phyloP scores from a whole-genome alignment of 2,797 vertebrate species.

The Halcyon chelicuti region DNA sequence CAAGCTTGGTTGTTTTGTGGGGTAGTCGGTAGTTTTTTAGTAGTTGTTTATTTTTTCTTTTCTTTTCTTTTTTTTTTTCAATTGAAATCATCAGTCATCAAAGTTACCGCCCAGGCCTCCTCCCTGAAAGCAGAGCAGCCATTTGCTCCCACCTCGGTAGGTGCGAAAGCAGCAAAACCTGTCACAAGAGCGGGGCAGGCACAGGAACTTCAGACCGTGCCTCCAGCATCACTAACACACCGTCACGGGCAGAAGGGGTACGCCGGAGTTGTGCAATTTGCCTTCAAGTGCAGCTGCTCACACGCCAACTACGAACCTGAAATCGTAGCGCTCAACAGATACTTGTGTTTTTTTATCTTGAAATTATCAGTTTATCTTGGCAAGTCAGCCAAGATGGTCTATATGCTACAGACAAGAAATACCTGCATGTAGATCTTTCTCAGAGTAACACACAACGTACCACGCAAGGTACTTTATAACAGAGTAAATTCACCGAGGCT shows the following conservation, averaged over 20 bases:
- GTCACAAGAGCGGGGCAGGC: neutral
- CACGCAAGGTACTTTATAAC: neutral
- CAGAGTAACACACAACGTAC: neutral
- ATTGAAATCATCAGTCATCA: slow-evolving; percentile 10
- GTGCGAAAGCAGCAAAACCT: slow-evolving; percentile 54
- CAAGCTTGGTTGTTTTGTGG: neutral
- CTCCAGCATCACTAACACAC: neutral
- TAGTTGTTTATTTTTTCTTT: too few species aligned
- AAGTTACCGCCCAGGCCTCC: neutral
- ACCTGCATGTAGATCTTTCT: neutral
- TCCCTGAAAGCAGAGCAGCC: neutral
- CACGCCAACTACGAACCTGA: neutral
- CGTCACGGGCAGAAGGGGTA: neutral
- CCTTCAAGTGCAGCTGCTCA: neutral
- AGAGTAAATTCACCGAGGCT: neutral
- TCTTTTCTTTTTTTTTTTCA: neutral
- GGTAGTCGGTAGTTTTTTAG: too few species aligned
- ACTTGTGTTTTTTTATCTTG: neutral
- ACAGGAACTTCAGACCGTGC: neutral
- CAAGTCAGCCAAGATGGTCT: neutral
- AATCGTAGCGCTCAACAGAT: neutral
- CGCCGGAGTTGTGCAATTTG: neutral
- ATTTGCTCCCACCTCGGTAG: neutral
- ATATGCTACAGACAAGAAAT: neutral
- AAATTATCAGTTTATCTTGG: too few species aligned